Evolutionary conservation across 1,140 invertebrate genomes (phyloP).

Genomic region (Drosophila nannoptera): DNA sequence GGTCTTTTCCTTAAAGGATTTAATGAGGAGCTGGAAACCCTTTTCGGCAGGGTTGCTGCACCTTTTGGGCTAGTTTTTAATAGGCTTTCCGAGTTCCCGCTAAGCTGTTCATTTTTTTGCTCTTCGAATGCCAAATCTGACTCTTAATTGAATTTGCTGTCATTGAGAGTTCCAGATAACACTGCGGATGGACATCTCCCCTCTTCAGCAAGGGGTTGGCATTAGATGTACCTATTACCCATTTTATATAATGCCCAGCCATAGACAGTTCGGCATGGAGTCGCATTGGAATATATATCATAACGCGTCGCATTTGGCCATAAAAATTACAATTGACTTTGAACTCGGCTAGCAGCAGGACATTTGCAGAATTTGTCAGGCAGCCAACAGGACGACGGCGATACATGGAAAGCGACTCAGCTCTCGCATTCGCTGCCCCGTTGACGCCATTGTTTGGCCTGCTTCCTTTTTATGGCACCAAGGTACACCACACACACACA

Average conservation of each 20-base stretch:
- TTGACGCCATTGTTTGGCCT: constrained; percentile 54
- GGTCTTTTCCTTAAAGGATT: constrained; percentile 57
- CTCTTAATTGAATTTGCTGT: constrained; percentile 61
- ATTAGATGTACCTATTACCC: not conserved
- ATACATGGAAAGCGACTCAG: constrained; percentile 70
- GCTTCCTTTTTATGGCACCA: constrained; percentile 72
- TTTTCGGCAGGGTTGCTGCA: constrained; percentile 38
- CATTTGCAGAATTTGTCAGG: constrained; percentile 68
- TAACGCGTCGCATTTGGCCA: constrained; percentile 66
- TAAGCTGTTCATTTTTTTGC: constrained; percentile 19
- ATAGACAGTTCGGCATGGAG: not conserved
- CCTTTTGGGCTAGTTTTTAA: constrained; percentile 29
- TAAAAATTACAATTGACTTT: constrained; percentile 76
- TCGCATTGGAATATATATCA: constrained; percentile 43
- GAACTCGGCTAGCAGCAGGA: constrained; percentile 69
- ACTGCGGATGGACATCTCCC: not conserved
- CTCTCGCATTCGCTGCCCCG: constrained; percentile 10
- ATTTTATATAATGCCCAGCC: not conserved
- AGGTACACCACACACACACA: constrained; percentile 44
- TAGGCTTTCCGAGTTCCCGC: constrained; percentile 28
- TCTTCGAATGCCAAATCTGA: constrained; percentile 52
- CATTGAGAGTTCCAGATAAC: constrained; percentile 38
- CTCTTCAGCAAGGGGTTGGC: too few species aligned
- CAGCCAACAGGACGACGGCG: constrained; percentile 55
- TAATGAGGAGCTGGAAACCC: constrained; percentile 9